Evolutionary conservation across 2,113 vertebrate genomes (phyloP), one percentile per base, ranked within the genome.

Genomic region (Gasterosteus aculeatus): DNA sequence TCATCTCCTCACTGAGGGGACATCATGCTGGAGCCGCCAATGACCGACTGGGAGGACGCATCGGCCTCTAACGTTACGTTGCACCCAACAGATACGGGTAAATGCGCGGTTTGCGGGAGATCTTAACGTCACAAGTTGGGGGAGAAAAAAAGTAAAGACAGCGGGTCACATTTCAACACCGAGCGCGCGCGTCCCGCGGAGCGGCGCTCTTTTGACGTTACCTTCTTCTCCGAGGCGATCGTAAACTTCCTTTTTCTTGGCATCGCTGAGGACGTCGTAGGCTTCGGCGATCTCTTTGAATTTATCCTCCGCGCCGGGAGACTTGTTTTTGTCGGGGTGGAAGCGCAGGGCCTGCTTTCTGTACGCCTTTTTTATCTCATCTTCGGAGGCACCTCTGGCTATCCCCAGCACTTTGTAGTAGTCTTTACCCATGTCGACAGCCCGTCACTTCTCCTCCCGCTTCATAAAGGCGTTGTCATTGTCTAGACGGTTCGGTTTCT

Each of bases 211-310:
- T 35, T 22, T 14, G 3, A 14, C 53, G 11, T 72, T 87, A 97
- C 97, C 97, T 91, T 98, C 97, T 85, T 98, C 97, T 64, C 97
- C 96, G 60, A 89, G 96, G 69, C 95, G 94, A 85, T 98, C 96
- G 69, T 97, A 98, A 46, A 97, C 89, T 31, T 98, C 97, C 77
- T 93, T 95, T 82, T 98, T 98, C 89, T 97, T 96, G 44, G 95
- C 93, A 82, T 98, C 97, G 66, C 97, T 97, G 56, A 98, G 95
- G 16, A 98, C 97, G 67, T 98, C 96, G 65, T 98, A 98, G 57
- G 97, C 97, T 91, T 98, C 97, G 1, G 97, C 97, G 15, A 98
- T 94, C 90, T 97, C 97, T 86, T 98, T 98, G 88, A 98, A 98
- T 77, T 95, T 95, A 71, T 98, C 96, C 87, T 97, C 96, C 1